A percentile compares a stretch with the other conserved stretches of the same genome.
Evolutionary conservation across 2,888 invertebrate genomes (phyloP).

Genomic region (Mesopsocus fuscifrons): DNA sequence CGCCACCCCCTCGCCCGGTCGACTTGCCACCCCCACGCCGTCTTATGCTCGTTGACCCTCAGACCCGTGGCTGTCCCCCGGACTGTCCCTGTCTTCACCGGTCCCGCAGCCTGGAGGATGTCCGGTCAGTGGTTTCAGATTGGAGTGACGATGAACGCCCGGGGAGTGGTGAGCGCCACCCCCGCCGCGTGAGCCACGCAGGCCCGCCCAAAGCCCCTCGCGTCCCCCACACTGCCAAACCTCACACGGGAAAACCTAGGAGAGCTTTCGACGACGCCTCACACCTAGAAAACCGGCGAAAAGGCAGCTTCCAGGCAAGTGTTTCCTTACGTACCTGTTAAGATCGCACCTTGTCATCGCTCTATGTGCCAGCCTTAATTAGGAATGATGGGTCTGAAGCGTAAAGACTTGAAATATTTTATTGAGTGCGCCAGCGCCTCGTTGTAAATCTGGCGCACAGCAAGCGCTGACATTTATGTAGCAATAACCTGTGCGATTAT

Average conservation of each 20-base stretch:
- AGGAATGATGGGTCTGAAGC: no score
- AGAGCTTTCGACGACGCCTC: slow-evolving; percentile 50
- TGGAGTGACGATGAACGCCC: slow-evolving; percentile 39
- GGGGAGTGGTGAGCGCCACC: neutral
- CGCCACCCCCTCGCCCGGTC: slow-evolving; percentile 31
- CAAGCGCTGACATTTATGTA: no score
- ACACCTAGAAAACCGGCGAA: slow-evolving; percentile 28
- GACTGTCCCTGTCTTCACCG: slow-evolving; percentile 38
- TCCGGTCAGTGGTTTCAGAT: slow-evolving; percentile 41
- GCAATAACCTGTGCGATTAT: no score
- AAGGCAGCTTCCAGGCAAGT: slow-evolving; percentile 35
- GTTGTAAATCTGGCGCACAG: no score
- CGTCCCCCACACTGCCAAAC: slow-evolving; percentile 6
- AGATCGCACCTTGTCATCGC: slow-evolving; percentile 24
- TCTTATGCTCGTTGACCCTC: slow-evolving; percentile 18
- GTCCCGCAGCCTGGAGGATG: slow-evolving; percentile 53
- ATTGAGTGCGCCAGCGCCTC: no score
- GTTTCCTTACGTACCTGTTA: no score
- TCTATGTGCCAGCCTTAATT: no score
- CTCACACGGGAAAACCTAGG: slow-evolving; percentile 28
- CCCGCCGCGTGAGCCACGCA: neutral
- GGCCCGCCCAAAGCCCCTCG: neutral
- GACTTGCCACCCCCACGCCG: slow-evolving; percentile 19
- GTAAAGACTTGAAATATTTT: no score
- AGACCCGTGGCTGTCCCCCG: slow-evolving; percentile 17